These are phyloP conservation scores for Macaca mulatta DNA, from an alignment of 2,113 vertebrate species.

Conservation along the genomic window DNA sequence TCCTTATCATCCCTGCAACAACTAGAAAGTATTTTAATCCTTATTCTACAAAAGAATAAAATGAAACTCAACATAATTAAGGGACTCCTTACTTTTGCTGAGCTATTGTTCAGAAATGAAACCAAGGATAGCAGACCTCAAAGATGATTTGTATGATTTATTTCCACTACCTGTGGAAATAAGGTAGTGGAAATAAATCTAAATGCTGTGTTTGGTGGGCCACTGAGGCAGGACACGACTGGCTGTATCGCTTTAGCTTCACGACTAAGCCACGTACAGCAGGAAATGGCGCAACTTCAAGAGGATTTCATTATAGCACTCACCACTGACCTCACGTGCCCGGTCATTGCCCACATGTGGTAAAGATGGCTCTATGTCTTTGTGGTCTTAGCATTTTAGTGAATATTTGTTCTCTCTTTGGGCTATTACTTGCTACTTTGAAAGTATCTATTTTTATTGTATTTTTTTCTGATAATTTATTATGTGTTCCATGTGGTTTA, in stretches of 20 bases:
- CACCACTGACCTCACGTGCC: fast-evolving
- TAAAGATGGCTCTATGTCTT: neutral
- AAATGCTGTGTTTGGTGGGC: neutral
- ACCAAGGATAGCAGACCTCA: neutral
- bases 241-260: neutral
- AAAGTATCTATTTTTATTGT: neutral
- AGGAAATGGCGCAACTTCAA: neutral
- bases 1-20: neutral
- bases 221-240: neutral
- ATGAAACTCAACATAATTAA: neutral
- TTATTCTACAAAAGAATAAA: neutral
- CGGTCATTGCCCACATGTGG: fast-evolving
- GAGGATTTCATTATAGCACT: too few relatives aligned
- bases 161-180: neutral
- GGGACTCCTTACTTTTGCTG: neutral
- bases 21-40: neutral
- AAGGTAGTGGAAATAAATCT: neutral
- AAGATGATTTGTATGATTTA: neutral
- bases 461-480: neutral
- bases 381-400: neutral
- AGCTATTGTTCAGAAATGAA: neutral
- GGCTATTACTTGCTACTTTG: neutral
- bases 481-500: neutral
- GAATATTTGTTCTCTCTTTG: neutral
- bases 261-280: fast-evolving